These are phyloP conservation scores for Grammomys surdaster DNA, from an alignment of 2,113 vertebrate species.

Conservation along the genomic window DNA sequence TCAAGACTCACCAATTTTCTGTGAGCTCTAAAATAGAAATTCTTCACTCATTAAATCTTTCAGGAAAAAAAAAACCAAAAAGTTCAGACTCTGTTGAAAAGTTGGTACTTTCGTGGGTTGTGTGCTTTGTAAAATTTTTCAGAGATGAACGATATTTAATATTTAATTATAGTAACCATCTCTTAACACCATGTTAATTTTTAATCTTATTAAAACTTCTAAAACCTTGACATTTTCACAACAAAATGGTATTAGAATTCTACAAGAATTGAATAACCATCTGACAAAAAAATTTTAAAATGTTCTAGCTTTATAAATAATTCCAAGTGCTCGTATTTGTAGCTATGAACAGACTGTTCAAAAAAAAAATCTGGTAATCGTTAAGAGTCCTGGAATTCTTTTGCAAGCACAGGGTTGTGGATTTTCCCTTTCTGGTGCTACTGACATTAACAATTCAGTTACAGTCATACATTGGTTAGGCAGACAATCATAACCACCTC, in stretches of 20 bases:
- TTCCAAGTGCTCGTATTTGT: conserved; percentile 21
- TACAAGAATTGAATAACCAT: conserved; percentile 5
- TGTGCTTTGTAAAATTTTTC: conserved; percentile 39
- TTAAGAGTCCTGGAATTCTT: conserved; percentile 49
- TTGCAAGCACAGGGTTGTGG: not conserved
- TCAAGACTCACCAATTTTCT: conserved; percentile 19
- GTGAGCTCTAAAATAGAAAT: conserved; percentile 50
- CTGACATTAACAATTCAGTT: conserved; percentile 46
- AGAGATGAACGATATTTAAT: conserved; percentile 51
- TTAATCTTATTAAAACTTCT: conserved; percentile 63
- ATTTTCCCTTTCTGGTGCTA: conserved; percentile 7
- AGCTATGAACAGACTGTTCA: conserved; percentile 15
- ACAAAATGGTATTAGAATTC: conserved; percentile 39
- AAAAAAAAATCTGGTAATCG: conserved; percentile 29
- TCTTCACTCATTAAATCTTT: conserved; percentile 43
- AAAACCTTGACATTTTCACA: conserved; percentile 64
- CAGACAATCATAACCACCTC: not conserved
- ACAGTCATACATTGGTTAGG: not conserved
- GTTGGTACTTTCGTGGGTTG: not conserved
- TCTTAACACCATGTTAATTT: conserved; percentile 61
- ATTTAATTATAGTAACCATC: conserved; percentile 63
- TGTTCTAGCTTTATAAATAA: conserved; percentile 60
- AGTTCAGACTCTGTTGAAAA: conserved; percentile 44
- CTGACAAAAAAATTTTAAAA: conserved; percentile 49
- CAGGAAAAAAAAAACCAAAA: not conserved